phyloP scores from a whole-genome alignment of 2,888 invertebrate genomes.

The Chydorus sphaericus region DNA sequence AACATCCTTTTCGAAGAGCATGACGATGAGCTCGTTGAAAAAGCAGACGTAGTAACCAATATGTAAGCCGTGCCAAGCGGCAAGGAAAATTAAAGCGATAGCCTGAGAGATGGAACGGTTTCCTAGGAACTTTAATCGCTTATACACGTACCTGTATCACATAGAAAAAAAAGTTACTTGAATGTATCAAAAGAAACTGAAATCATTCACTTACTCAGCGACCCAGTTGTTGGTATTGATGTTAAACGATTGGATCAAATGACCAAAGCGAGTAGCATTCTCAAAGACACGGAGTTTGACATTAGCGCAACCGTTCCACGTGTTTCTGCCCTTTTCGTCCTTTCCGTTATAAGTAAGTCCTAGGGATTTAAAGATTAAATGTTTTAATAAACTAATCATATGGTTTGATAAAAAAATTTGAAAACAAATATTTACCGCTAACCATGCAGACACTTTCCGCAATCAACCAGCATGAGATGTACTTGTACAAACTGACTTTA shows the following conservation, averaged over 20 bases:
- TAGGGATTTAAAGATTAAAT: conserved; percentile 30
- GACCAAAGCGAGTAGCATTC: conserved; percentile 63
- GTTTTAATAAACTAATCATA: neutral
- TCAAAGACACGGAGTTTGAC: conserved; percentile 70
- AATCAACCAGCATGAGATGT: conserved; percentile 84
- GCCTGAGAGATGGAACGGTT: conserved; percentile 65
- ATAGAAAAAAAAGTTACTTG: neutral
- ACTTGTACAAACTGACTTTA: conserved; percentile 71
- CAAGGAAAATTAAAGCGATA: conserved; percentile 68
- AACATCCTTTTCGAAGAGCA: conserved; percentile 71
- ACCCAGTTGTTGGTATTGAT: conserved; percentile 92
- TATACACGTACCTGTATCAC: conserved; percentile 60
- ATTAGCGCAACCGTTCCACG: conserved; percentile 84
- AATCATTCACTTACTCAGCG: conserved; percentile 42
- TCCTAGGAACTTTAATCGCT: conserved; percentile 77
- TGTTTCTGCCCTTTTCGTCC: conserved; percentile 40
- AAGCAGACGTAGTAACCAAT: conserved; percentile 89
- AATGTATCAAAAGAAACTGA: neutral
- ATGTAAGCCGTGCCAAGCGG: conserved; percentile 91
- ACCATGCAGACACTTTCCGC: conserved; percentile 60
- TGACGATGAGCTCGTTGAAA: conserved; percentile 75
- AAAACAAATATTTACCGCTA: conserved; percentile 33
- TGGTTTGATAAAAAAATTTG: conserved; percentile 25
- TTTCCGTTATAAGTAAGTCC: conserved; percentile 74
- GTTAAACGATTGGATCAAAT: conserved; percentile 84